Conservation (phyloP, 2,797 vertebrate species). For the Protosalanx chinensis region DNA sequence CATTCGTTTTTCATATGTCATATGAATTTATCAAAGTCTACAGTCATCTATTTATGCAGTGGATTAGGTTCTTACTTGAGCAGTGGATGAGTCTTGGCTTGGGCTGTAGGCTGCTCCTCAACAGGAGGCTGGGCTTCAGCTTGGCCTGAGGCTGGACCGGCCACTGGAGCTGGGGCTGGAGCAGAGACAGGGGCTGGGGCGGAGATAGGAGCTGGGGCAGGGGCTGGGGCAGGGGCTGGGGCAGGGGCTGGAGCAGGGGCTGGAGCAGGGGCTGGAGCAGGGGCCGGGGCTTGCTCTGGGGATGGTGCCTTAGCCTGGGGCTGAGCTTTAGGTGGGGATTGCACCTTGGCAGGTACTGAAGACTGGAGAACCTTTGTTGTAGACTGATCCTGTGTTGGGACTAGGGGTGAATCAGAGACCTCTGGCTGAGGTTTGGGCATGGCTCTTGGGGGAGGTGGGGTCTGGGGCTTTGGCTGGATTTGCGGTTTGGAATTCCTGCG, state of each 20-base stretch:
- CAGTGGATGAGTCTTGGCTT: conserved; percentile 90
- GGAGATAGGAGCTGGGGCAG: conserved; percentile 60
- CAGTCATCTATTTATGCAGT: not conserved
- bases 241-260: conserved; percentile 43
- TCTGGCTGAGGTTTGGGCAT: conserved; percentile 55
- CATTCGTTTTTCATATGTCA: too few relatives aligned
- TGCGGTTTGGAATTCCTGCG: conserved; percentile 78
- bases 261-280: conserved; percentile 17
- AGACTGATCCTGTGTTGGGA: conserved; percentile 35
- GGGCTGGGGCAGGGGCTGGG: conserved; percentile 69
- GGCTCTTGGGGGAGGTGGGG: conserved; percentile 65
- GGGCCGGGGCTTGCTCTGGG: conserved; percentile 20
- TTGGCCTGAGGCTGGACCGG: conserved; percentile 40
- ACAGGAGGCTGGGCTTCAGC: conserved; percentile 68
- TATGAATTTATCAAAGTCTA: too few relatives aligned
- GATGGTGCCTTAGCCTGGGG: conserved; percentile 31
- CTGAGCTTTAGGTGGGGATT: conserved; percentile 65
- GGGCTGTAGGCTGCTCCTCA: conserved; percentile 72
- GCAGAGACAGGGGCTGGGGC: conserved; percentile 74
- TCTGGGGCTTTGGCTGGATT: conserved; percentile 77
- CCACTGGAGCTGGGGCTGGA: conserved; percentile 41
- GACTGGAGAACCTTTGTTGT: conserved; percentile 40
- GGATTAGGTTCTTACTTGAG: conserved; percentile 88
- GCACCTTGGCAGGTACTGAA: conserved; percentile 61
- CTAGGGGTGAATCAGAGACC: conserved; percentile 51